Conservation (phyloP, 2,797 vertebrate species). For the Lagorchestes hirsutus region DNA sequence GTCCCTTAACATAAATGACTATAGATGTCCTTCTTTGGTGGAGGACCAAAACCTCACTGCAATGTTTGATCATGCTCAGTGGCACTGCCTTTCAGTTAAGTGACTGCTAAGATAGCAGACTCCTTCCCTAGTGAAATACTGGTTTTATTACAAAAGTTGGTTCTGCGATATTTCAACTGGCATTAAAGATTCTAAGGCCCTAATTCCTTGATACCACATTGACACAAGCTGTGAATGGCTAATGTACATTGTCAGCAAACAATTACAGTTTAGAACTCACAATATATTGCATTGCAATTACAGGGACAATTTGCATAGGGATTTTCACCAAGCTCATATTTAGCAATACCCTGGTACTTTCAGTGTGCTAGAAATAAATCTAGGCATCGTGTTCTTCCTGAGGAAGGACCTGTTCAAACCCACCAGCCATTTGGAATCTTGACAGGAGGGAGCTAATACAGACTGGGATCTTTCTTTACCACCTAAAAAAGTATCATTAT, state of each 20-base stretch:
- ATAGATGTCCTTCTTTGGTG: background rate
- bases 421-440: background rate
- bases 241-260: slow-evolving; percentile 69
- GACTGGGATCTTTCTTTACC: background rate
- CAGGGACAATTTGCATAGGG: slow-evolving; percentile 59
- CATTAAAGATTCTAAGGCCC: slow-evolving; percentile 57
- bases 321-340: slow-evolving; percentile 50
- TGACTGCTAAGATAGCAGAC: slow-evolving; percentile 2
- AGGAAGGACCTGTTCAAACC: background rate
- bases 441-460: background rate
- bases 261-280: slow-evolving; percentile 71
- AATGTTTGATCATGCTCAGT: background rate
- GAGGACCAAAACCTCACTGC: background rate
- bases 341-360: background rate
- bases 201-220: slow-evolving; percentile 60
- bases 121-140: background rate
- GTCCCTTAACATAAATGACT: background rate
- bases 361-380: slow-evolving; percentile 43
- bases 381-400: background rate
- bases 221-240: slow-evolving; percentile 65
- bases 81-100: background rate
- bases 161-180: slow-evolving; percentile 28
- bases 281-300: slow-evolving; percentile 63
- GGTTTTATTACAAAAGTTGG: slow-evolving; percentile 50
- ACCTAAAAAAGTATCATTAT: background rate